These are phyloP conservation scores for Cryptoblepharus egeriae DNA, from an alignment of 2,797 vertebrate genomes.

Conservation along the genomic window DNA sequence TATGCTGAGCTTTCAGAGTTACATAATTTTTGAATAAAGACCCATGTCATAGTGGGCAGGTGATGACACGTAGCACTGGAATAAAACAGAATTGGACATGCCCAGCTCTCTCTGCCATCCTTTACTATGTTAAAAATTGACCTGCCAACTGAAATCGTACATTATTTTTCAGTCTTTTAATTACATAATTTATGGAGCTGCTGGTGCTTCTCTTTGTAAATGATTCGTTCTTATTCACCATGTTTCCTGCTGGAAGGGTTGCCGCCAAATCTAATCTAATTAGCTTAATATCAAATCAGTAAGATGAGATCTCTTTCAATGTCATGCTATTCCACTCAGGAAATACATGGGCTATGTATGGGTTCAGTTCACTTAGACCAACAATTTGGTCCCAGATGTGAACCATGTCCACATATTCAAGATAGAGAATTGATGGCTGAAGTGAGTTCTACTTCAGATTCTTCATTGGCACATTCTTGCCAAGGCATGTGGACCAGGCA, in stretches of 20 bases:
- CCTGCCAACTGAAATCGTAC: not conserved
- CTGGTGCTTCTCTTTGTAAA: not conserved
- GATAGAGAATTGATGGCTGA: not conserved
- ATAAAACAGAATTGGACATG: not conserved
- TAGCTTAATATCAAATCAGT: not conserved
- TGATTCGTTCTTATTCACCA: not conserved
- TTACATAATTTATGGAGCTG: not conserved
- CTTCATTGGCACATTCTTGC: not conserved
- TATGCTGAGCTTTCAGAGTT: not conserved
- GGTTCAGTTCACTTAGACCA: not conserved
- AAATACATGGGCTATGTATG: not conserved
- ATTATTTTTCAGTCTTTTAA: slow-evolving; percentile 4
- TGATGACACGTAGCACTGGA: not conserved
- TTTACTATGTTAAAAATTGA: not conserved
- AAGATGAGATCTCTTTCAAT: not conserved
- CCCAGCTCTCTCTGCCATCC: not conserved
- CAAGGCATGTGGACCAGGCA: not conserved
- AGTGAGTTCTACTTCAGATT: no score
- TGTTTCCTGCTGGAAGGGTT: not conserved
- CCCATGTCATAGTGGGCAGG: not conserved
- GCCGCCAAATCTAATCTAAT: not conserved
- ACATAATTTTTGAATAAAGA: not conserved
- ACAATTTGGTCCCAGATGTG: not conserved
- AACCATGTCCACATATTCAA: no score
- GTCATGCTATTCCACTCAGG: not conserved